Conservation (phyloP, 2,797 vertebrate genomes). For the Calcarius lapponicus region DNA sequence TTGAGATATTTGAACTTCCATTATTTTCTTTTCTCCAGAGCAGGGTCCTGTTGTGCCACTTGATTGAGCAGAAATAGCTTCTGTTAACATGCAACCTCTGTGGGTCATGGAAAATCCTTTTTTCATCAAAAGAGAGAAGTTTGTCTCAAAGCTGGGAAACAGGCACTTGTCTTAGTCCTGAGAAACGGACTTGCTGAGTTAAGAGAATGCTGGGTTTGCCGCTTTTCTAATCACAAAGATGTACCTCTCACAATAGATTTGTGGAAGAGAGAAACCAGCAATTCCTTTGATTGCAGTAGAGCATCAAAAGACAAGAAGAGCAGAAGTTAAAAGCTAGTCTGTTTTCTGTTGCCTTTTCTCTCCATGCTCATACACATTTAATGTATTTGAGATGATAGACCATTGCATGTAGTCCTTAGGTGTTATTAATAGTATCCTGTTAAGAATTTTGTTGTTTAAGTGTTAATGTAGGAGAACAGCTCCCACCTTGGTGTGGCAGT, state of each 20-base stretch:
- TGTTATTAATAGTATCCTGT: not conserved
- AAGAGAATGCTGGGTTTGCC: not conserved
- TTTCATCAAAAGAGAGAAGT: not conserved
- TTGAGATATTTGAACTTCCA: not conserved
- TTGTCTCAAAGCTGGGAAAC: not conserved
- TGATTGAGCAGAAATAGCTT: not conserved
- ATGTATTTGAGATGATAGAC: not conserved
- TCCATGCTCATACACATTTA: not conserved
- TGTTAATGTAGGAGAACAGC: not conserved
- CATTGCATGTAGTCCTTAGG: accelerated
- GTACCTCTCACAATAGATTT: not conserved
- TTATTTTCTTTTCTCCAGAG: not conserved
- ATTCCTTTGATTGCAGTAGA: not conserved
- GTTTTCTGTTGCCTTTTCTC: not conserved
- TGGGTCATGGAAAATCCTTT: not conserved
- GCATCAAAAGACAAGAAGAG: not conserved
- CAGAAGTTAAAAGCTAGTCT: not conserved
- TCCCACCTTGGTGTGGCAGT: not conserved
- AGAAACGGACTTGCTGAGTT: not conserved
- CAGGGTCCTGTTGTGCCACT: not conserved
- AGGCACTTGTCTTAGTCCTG: not conserved
- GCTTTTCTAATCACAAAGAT: not conserved
- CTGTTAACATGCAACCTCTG: not conserved
- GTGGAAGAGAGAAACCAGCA: not conserved
- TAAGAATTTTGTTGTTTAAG: not conserved